Percentiles rank a stretch among this genome's conserved stretches.
phyloP scores from a whole-genome alignment of 2,888 invertebrate species.

The Schrankia costaestrigalis region DNA sequence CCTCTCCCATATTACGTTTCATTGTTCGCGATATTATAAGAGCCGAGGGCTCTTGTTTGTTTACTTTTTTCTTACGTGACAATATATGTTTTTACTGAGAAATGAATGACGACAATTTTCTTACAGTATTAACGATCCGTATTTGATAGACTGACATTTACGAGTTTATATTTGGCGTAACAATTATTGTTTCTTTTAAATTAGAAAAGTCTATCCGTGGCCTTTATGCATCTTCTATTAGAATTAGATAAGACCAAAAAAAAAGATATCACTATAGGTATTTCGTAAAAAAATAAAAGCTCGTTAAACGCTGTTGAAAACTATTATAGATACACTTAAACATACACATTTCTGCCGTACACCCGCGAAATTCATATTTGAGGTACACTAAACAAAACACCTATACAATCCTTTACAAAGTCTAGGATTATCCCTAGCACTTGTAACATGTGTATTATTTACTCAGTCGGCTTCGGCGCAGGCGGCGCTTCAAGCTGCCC shows the following conservation, averaged over 20 bases:
- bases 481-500: constrained; percentile 92
- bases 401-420: constrained; percentile 2
- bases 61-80: constrained; percentile 66
- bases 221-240: too few relatives aligned
- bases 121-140: constrained; percentile 10
- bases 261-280: too few relatives aligned
- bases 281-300: too few relatives aligned
- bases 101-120: constrained; percentile 23
- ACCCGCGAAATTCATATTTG: too few relatives aligned
- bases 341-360: too few relatives aligned
- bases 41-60: constrained; percentile 60
- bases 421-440: constrained; percentile 15
- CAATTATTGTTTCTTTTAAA: constrained; percentile 1
- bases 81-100: constrained; percentile 56
- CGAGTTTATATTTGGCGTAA: background rate
- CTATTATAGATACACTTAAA: too few relatives aligned
- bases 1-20: constrained; percentile 56
- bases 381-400: too few relatives aligned
- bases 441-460: constrained; percentile 32
- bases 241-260: too few relatives aligned
- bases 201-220: too few relatives aligned
- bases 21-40: constrained; percentile 67
- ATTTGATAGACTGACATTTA: too few relatives aligned
- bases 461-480: constrained; percentile 91
- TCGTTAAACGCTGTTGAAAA: too few relatives aligned